Evolutionary conservation across 2,797 vertebrate genomes (phyloP).

Genomic region (Pygocentrus nattereri): DNA sequence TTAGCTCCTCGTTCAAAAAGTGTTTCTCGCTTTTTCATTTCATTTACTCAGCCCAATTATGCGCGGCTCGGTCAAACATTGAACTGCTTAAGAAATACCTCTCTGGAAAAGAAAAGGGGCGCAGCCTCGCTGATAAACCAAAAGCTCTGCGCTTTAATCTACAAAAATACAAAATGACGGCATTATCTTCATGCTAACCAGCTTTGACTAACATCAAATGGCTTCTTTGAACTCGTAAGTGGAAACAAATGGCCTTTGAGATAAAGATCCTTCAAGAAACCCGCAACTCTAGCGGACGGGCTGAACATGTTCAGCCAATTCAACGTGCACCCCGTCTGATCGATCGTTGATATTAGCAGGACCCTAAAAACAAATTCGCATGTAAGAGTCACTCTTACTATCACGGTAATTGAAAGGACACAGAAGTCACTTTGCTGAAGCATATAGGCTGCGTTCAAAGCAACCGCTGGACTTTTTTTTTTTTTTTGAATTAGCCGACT

Average conservation of each 20-base stretch:
- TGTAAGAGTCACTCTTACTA: conserved; percentile 12
- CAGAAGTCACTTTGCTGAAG: neutral
- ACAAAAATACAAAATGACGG: conserved; percentile 59
- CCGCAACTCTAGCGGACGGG: conserved; percentile 51
- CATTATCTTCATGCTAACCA: conserved; percentile 64
- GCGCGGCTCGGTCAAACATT: conserved; percentile 23
- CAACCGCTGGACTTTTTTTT: neutral
- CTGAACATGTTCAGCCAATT: conserved; percentile 49
- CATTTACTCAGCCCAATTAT: neutral
- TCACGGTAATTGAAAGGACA: conserved; percentile 20
- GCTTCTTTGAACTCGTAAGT: conserved; percentile 67
- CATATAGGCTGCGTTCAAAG: neutral
- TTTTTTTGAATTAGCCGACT: conserved; percentile 6
- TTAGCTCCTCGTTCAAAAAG: neutral
- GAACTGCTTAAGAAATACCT: conserved; percentile 38
- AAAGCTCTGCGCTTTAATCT: conserved; percentile 61
- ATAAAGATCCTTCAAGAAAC: conserved; percentile 61
- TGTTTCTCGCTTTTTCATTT: neutral
- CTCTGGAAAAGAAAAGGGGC: conserved; percentile 38
- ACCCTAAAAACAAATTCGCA: conserved; percentile 20
- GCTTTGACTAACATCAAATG: conserved; percentile 63
- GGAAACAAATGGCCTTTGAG: conserved; percentile 67
- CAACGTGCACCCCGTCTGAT: conserved; percentile 33
- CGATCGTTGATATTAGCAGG: conserved; percentile 8
- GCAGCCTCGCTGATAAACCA: conserved; percentile 55